Evolutionary conservation across 2,888 invertebrate genomes (phyloP), one percentile per base, ranked within the genome.

Genomic region (Tupiocoris notatus): DNA sequence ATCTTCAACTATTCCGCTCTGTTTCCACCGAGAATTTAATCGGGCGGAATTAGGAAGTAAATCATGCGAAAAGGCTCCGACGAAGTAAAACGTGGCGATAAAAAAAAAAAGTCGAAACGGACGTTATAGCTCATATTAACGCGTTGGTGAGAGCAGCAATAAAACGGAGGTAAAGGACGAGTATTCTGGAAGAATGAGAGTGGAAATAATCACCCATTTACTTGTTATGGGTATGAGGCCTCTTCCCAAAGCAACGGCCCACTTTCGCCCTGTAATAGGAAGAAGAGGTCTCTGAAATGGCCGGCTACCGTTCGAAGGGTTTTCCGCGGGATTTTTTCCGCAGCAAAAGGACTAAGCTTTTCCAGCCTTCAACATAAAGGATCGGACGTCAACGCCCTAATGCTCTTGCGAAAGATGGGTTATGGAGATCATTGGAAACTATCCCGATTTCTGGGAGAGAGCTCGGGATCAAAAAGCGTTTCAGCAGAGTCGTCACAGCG

Each of bases 201-300:
- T 22, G 16, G 22, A 54, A 18, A 67, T 67, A 67, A 67, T 67
- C 57, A n/a, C 21, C 67, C 67, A 67, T 67, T 67, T 57, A 18
- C 20, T 67, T 67, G 67, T 67, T 67, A 67, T 67, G 67, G 17
- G 20, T 57, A 67, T 24, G 39, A 18, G 65, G 17, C 39, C 39
- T 18, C 17, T 39, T 65, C 25, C 20, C 18, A 24, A 39, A 3
- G 39, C 39, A 39, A 39, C 39, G 39, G 39, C 39, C 39, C 39
- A 39, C 39, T 39, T 39, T 39, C 39, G 39, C 12, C 39, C 12
- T 12, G 39, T 39, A 39, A 39, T 39, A 12, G 39, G 39, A 39
- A 39, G 39, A 39, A 7, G 39, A 39, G 39, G 39, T 12, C 39
- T 39, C 39, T 3, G 39, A 39, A 39, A 39, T 39, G 39, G 39